Base-by-base conservation (phyloP, 2,113 vertebrate genomes). In the Austrofundulus limnaeus region DNA sequence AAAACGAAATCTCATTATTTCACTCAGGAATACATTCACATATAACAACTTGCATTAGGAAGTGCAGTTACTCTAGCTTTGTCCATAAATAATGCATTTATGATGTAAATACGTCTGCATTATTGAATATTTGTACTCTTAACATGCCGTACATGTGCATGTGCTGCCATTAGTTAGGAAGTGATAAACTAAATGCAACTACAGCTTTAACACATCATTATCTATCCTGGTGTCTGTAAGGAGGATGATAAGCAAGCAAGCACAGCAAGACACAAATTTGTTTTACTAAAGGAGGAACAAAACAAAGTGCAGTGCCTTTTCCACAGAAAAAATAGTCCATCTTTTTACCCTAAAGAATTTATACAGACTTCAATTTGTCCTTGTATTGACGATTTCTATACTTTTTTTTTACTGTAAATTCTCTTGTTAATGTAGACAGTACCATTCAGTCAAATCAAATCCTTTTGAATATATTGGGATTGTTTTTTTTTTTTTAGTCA, bases 1-100 rank as follows among this genome's bases (percentile, higher is more conserved):
- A 17, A 19, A 61, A 34, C 65, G n/a, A 24, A 62, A 71, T 48
- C 15, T 59, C 1, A 19, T 9, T 52, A 19, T 42, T 42, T 42
- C 25, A 34, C 25, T 1, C 9, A 52, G 25, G 19, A 31, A 16
- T 11, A 24, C 9, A 11, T 19, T 47, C 19, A 3, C 9, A 47
- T 20, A 11, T 20, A 16, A 14, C 10, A 16, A 25, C 48, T 23
- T 3, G 2, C 14, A 10, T 50, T 50, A 42, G 5, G 16, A 15
- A 50, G 14, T 49, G 21, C 12, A 39, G 37, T 39, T 55, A 15
- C 2, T 55, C 19, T 39, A 15, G 34, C 21, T 2, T 23, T 56
- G 37, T 24, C 15, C 11, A 6, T 28, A n/a, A 28, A n/a, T 51
- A 4, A 51, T n/a, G 8, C 16, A 28, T 28, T 11, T 28, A 24